phyloP scores from a whole-genome alignment of 2,113 vertebrate species.

The Ciconia stormi region DNA sequence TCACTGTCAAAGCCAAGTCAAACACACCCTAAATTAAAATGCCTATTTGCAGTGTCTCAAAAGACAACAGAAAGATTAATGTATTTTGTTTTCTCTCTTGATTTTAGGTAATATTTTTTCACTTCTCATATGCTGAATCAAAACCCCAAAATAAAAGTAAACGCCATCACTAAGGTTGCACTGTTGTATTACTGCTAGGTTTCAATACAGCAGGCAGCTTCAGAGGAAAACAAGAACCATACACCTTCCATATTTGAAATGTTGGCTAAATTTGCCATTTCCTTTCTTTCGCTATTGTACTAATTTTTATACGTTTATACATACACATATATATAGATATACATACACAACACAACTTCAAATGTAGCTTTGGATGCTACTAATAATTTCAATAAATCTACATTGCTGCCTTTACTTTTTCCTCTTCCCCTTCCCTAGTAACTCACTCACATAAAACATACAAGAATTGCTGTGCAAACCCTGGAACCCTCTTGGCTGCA shows the following conservation, averaged over 20 bases:
- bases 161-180: not conserved
- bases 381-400: not conserved
- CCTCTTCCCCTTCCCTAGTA: not conserved
- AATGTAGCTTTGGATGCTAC: not conserved
- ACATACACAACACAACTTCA: not conserved
- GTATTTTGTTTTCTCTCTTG: not conserved
- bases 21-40: conserved; percentile 23
- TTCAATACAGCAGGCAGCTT: not conserved
- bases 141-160: not conserved
- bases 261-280: not conserved
- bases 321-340: accelerated
- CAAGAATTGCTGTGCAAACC: not conserved
- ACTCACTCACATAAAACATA: not conserved
- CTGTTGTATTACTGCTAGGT: not conserved
- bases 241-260: not conserved
- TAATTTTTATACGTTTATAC: not conserved
- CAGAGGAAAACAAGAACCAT: not conserved
- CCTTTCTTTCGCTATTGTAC: not conserved
- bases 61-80: not conserved
- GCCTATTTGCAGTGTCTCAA: not conserved
- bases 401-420: not conserved
- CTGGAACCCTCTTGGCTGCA: not conserved
- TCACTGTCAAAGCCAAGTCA: conserved; percentile 7
- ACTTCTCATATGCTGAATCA: not conserved
- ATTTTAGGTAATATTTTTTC: not conserved